Conservation (phyloP, 2,113 vertebrate genomes). For the Rhynchopsitta pachyrhyncha region DNA sequence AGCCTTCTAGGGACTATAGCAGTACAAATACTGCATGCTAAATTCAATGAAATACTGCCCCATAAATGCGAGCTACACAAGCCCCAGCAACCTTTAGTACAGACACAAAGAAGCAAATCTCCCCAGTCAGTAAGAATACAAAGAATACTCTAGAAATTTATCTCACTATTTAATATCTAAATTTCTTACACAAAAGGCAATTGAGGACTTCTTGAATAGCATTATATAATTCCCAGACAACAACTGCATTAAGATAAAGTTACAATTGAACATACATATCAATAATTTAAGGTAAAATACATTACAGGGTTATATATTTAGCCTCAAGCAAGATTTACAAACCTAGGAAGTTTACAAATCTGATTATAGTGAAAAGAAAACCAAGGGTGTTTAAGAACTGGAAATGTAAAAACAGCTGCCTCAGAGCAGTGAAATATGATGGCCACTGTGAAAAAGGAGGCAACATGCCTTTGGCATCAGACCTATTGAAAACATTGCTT, state of each 20-base stretch:
- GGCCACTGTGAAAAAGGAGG: neutral
- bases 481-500: neutral
- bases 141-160: slow-evolving; percentile 62
- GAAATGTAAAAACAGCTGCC: neutral
- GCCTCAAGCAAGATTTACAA: slow-evolving; percentile 45
- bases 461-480: neutral
- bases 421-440: neutral
- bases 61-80: neutral
- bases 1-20: neutral
- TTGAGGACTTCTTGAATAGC: slow-evolving; percentile 54
- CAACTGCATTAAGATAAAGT: slow-evolving; percentile 40
- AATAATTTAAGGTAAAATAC: slow-evolving; percentile 52
- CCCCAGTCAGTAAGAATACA: slow-evolving; percentile 56
- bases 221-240: slow-evolving; percentile 49
- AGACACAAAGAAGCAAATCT: slow-evolving; percentile 2
- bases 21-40: neutral
- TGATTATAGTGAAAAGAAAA: slow-evolving; percentile 17
- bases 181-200: slow-evolving; percentile 61
- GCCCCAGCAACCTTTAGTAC: neutral
- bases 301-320: slow-evolving; percentile 58
- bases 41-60: neutral
- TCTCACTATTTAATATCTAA: slow-evolving; percentile 72
- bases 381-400: neutral
- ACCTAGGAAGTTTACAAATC: slow-evolving; percentile 41
- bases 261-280: slow-evolving; percentile 57